These are phyloP conservation scores for Andrena haemorrhoa DNA, from an alignment of 2,888 invertebrate species.

Conservation along the genomic window DNA sequence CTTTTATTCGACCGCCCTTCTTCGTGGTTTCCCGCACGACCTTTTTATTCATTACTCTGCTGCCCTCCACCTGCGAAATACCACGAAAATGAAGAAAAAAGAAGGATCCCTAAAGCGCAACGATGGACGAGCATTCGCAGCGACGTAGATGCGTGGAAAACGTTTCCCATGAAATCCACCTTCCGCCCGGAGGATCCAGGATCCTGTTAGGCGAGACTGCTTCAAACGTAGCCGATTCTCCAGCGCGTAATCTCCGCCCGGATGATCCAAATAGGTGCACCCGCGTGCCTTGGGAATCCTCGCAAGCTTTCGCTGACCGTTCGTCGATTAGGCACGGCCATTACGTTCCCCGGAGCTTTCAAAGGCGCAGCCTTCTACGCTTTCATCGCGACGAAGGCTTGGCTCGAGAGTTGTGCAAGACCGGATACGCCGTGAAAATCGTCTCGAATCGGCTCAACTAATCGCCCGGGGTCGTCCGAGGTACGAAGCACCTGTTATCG, in stretches of 20 bases:
- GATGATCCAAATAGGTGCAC: conserved; percentile 48
- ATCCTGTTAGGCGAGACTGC: conserved; percentile 79
- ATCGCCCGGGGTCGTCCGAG: conserved; percentile 71
- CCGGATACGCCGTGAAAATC: conserved; percentile 71
- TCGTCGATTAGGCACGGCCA: conserved; percentile 53
- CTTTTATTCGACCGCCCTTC: not conserved
- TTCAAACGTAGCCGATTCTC: conserved; percentile 65
- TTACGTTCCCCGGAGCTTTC: conserved; percentile 11
- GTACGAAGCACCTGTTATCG: conserved; percentile 78
- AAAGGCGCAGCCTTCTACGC: conserved; percentile 29
- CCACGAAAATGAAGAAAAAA: too few species aligned
- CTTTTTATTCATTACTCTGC: not conserved
- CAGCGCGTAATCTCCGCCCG: conserved; percentile 46
- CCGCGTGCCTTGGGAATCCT: conserved; percentile 17
- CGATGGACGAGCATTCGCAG: not conserved
- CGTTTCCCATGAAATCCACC: conserved; percentile 79
- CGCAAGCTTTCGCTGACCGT: conserved; percentile 49
- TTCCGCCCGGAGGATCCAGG: conserved; percentile 68
- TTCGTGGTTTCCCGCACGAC: conserved; percentile 1
- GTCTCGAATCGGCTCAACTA: conserved; percentile 75
- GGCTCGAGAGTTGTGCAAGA: conserved; percentile 18
- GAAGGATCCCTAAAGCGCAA: not conserved
- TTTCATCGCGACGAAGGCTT: not conserved
- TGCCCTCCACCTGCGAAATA: conserved; percentile 2
- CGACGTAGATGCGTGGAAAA: conserved; percentile 36